A percentile compares a stretch with the other conserved stretches of the same genome.
Evolutionary conservation across 2,113 vertebrate genomes (phyloP).

Genomic region (Neofelis nebulosa): DNA sequence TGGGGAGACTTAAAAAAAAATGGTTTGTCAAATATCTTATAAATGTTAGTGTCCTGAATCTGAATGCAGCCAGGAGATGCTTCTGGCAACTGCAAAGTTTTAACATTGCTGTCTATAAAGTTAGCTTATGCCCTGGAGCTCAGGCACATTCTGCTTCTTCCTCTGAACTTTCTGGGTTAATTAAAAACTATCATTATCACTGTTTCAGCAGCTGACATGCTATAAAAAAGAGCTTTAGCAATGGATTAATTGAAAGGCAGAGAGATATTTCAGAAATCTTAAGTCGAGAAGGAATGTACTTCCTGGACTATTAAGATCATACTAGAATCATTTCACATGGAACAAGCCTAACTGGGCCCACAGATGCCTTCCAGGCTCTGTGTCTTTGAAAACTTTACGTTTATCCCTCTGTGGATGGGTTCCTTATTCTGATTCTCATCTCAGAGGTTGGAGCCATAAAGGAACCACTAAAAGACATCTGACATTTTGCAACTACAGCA

Average conservation of each 20-base stretch:
- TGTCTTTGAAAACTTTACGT: not conserved
- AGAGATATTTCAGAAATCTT: conserved; percentile 48
- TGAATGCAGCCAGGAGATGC: conserved; percentile 28
- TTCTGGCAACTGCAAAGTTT: conserved; percentile 33
- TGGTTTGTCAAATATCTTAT: not conserved
- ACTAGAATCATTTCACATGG: not conserved
- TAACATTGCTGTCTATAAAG: conserved; percentile 16
- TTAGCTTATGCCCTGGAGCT: conserved; percentile 19
- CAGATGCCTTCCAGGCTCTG: not conserved
- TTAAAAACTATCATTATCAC: conserved; percentile 60
- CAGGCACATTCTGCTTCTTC: not conserved
- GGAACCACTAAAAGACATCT: not conserved
- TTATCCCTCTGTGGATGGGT: not conserved
- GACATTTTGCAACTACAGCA: not conserved
- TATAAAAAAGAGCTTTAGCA: conserved; percentile 45
- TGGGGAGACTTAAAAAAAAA: not conserved
- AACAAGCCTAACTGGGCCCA: not conserved
- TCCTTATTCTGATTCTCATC: not conserved
- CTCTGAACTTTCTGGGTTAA: conserved; percentile 67
- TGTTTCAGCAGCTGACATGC: conserved; percentile 17
- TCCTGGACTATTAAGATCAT: not conserved
- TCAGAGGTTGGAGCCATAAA: not conserved
- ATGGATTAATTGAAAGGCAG: conserved; percentile 46
- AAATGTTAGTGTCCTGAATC: conserved; percentile 39
- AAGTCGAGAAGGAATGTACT: conserved; percentile 15